Evolutionary conservation across 2,888 invertebrate species (phyloP).

Genomic region (Maniola hyperantus): DNA sequence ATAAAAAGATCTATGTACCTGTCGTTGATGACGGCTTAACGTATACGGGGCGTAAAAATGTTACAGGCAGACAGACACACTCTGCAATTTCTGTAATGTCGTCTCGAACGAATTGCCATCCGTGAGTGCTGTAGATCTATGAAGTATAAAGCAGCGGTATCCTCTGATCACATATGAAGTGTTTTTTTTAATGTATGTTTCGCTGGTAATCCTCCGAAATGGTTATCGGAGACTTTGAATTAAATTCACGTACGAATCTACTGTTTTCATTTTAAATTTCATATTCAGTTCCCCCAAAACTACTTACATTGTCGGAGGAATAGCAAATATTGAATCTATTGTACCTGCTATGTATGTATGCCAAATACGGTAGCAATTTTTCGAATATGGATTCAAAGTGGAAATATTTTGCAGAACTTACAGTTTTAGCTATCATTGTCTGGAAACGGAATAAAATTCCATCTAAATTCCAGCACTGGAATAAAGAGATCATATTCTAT

Average conservation of each 20-base stretch:
- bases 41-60: too few relatives aligned
- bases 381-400: constrained; percentile 15
- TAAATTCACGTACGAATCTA: constrained; percentile 3
- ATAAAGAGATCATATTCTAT: background rate
- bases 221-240: too few relatives aligned
- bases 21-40: too few relatives aligned
- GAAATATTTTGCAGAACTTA: constrained; percentile 9
- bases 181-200: too few relatives aligned
- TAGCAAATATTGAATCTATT: constrained; percentile 26
- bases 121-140: too few relatives aligned
- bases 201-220: too few relatives aligned
- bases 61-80: too few relatives aligned
- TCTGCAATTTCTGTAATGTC: too few relatives aligned
- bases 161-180: too few relatives aligned
- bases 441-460: constrained; percentile 1
- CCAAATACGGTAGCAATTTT: constrained; percentile 28
- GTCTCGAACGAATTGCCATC: too few relatives aligned
- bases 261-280: constrained; percentile 24
- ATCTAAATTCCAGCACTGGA: constrained; percentile 8
- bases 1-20: too few relatives aligned
- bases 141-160: too few relatives aligned
- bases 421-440: constrained; percentile 9
- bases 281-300: constrained; percentile 21
- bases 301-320: constrained; percentile 22
- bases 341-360: constrained; percentile 23